Base-by-base conservation (phyloP, 2,113 vertebrate species). In the Stomatorhinus ivindoensis region DNA sequence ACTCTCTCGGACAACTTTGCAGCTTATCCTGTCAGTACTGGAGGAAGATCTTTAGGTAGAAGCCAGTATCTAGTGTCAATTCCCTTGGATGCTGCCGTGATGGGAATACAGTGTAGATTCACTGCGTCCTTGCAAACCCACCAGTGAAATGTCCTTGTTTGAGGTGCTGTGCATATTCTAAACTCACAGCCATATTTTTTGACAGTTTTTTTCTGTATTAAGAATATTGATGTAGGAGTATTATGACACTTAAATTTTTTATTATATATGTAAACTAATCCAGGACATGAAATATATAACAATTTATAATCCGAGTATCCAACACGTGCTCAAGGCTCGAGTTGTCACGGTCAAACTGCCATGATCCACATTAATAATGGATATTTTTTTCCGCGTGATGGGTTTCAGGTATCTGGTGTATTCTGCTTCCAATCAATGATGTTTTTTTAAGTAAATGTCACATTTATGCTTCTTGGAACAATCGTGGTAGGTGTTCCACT, bases 371-470 rank as follows among this genome's bases (percentile, higher is more conserved):
- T 87, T 87, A 87, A 87, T 87, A 86, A 86, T 86, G 44, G 46
- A 87, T 87, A 10, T 53, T 39, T 55, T 87, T 87, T 53, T 55
- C 44, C 50, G 24, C 24, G 48, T 53, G 27, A n/a, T n/a, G 50
- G 85, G 24, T 53, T 39, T 87, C 31, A 7, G 50, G 85, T 87
- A 50, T 87, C 85, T 53, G 50, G 85, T 50, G 42, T 39, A 27
- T 61, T 89, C 88, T 89, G 88, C 39, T 84, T 89, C 76, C 76
- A 53, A 85, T 89, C 88, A 89, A 83, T 58, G 55, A n/a, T 87
- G 35, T 87, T 87, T 87, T 87, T 61, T 58, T 44, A 87, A 87
- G 82, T 46, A 44, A 87, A 87, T 65, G 87, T 87, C 87, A 61
- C 58, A 55, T 87, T 87, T 87, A 65, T 61, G 46, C 35, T 58